A percentile compares a stretch with the other conserved stretches of the same genome.
phyloP scores from a whole-genome alignment of 2,113 vertebrate species.

The Salvelinus sp. region DNA sequence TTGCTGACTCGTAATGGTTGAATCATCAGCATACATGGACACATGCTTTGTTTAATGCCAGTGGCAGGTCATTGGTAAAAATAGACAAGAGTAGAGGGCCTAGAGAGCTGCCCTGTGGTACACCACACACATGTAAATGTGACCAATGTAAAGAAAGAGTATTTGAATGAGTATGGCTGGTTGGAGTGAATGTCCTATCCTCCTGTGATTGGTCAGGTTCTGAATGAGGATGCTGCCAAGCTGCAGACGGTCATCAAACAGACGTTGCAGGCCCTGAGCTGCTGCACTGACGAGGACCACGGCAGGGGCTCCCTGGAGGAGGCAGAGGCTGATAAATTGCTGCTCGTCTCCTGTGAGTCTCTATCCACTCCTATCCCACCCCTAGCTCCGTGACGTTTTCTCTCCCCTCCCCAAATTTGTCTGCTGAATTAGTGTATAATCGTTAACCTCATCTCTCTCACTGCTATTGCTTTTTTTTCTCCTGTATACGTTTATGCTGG shows the following conservation, averaged over 20 bases:
- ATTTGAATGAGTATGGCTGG: background rate
- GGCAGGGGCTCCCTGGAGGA: conserved; percentile 78
- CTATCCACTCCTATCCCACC: background rate
- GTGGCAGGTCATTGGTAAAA: too few species aligned
- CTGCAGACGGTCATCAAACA: conserved; percentile 76
- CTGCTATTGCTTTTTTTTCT: background rate
- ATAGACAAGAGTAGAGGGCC: too few species aligned
- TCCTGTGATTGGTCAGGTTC: conserved; percentile 52
- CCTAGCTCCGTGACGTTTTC: background rate
- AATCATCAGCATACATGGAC: too few species aligned
- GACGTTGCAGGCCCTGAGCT: conserved; percentile 77
- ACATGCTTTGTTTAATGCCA: too few species aligned
- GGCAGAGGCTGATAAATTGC: conserved; percentile 79
- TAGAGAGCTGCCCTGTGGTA: too few species aligned
- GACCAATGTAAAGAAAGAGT: background rate
- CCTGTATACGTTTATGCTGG: background rate
- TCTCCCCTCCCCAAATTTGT: background rate
- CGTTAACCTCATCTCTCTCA: background rate
- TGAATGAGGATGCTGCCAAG: conserved; percentile 70
- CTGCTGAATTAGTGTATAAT: too few species aligned
- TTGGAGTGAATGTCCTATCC: background rate
- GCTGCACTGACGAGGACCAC: conserved; percentile 78
- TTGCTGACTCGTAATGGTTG: too few species aligned
- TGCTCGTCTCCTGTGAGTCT: conserved; percentile 76
- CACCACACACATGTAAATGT: too few species aligned